Base-by-base conservation (phyloP, 2,888 invertebrate species). In the Sabatieria punctata region DNA sequence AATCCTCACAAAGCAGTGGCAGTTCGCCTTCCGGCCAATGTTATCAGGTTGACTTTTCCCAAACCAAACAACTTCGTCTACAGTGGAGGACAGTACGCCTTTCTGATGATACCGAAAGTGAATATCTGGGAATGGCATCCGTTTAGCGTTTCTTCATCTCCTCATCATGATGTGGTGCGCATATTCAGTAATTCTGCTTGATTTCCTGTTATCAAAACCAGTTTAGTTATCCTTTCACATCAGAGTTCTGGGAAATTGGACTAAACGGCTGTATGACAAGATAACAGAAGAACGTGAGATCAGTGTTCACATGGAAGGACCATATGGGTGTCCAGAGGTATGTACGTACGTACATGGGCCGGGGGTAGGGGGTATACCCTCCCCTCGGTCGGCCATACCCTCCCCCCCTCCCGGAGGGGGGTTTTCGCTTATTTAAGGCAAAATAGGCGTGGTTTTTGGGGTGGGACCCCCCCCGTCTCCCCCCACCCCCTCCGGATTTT, bases 181-280 rank as follows among this genome's bases (percentile, higher is more conserved):
- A 18, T n/a, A n/a, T n/a, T n/a, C n/a, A n/a, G n/a, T n/a, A n/a
- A 15, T 15, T 30, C 30, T 11, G 30, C 6, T 30, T 11, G 30
- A 30, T 15, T 30, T 19, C 18, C 36, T 36, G 6, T n/a, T 11
- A 4, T 6, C 19, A 11, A 4, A 15, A n/a, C n/a, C 6, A 11
- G n/a, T 41, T 2, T 11, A 41, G 41, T 77, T 91, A 67, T 88
- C 86, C 84, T 73, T 91, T 0, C 91, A 91, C 65, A 82, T 93
- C 51, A 76, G 89, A 52, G 86, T 81, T 0, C 85, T 85, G 2
- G 91, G 91, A 1, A 79, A 88, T 67, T 93, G 91, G 91, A 89
- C 88, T 0, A 85, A 84, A 65, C 75, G 81, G 1, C 71, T 89
- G 1, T 81, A 85, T 63, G 75, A 77, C 1, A 85, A 85, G 67